Percentiles rank a stretch among this genome's conserved stretches.
Evolutionary conservation across 2,888 invertebrate genomes (phyloP).

Genomic region (Brassicogethes aeneus): DNA sequence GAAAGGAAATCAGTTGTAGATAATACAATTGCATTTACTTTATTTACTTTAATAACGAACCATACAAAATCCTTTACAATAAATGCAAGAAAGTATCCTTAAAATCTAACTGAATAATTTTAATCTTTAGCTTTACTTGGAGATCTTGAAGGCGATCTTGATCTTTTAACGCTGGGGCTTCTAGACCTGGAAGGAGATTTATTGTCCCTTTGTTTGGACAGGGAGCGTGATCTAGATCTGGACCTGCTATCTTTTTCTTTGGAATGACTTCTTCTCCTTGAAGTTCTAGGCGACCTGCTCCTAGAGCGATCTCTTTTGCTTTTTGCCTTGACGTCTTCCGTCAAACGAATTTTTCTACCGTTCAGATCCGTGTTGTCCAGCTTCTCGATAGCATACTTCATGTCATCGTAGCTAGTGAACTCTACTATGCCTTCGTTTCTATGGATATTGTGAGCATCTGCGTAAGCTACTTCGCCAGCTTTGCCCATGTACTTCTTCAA

Average conservation of each 20-base stretch:
- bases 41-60: too few species aligned
- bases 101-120: too few species aligned
- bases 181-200: not conserved
- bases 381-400: conserved; percentile 90
- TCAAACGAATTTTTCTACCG: conserved; percentile 78
- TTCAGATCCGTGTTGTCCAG: conserved; percentile 90
- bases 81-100: too few species aligned
- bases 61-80: too few species aligned
- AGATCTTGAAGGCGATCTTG: too few species aligned
- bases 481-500: conserved; percentile 97
- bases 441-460: conserved; percentile 88
- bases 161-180: not conserved
- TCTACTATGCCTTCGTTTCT: conserved; percentile 91
- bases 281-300: conserved; percentile 23
- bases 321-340: conserved; percentile 60
- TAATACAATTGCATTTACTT: too few species aligned
- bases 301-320: conserved; percentile 44
- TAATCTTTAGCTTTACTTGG: too few species aligned
- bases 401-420: conserved; percentile 83
- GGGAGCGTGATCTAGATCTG: not conserved
- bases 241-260: conserved; percentile 29
- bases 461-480: conserved; percentile 94
- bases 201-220: too few species aligned
- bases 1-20: too few species aligned
- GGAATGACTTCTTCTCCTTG: conserved; percentile 42